Evolutionary conservation across 1,140 invertebrate species (phyloP).

Genomic region (Drosophila mauritiana): DNA sequence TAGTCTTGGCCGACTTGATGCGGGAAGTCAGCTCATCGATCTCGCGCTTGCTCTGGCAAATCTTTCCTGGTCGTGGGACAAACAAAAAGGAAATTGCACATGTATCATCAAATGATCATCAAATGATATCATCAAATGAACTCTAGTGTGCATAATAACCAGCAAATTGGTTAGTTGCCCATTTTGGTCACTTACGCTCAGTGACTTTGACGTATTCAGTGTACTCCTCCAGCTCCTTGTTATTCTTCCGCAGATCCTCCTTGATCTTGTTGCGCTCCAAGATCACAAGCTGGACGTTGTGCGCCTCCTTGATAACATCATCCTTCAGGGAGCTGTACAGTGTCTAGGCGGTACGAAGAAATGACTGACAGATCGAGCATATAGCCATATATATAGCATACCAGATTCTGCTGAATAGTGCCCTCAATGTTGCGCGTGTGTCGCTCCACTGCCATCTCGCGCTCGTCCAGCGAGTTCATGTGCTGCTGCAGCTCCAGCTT

Average conservation of each 20-base stretch:
- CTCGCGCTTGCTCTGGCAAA: constrained; percentile 83
- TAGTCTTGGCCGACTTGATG: constrained; percentile 86
- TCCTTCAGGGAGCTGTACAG: constrained; percentile 86
- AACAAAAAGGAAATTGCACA: not conserved
- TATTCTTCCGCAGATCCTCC: constrained; percentile 76
- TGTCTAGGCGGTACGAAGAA: constrained; percentile 60
- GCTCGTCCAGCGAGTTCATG: constrained; percentile 59
- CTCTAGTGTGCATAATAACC: too few relatives aligned
- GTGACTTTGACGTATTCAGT: constrained; percentile 60
- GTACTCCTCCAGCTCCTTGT: constrained; percentile 64
- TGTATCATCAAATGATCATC: too few relatives aligned
- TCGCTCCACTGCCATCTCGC: constrained; percentile 73
- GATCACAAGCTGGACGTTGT: constrained; percentile 85
- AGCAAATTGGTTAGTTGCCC: too few relatives aligned
- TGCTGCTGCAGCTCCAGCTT: constrained; percentile 64
- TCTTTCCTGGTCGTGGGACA: constrained; percentile 34
- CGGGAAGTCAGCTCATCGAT: constrained; percentile 86
- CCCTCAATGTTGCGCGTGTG: constrained; percentile 85
- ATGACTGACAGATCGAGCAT: too few relatives aligned
- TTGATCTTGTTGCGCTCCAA: constrained; percentile 85
- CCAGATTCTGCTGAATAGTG: constrained; percentile 85
- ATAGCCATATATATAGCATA: constrained; percentile 36
- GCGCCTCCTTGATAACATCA: constrained; percentile 86
- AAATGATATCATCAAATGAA: too few relatives aligned
- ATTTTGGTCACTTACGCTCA: constrained; percentile 34